Percentiles rank a stretch among this genome's conserved stretches.
Evolutionary conservation across 2,113 vertebrate species (phyloP).

Genomic region (Cololabis saira): DNA sequence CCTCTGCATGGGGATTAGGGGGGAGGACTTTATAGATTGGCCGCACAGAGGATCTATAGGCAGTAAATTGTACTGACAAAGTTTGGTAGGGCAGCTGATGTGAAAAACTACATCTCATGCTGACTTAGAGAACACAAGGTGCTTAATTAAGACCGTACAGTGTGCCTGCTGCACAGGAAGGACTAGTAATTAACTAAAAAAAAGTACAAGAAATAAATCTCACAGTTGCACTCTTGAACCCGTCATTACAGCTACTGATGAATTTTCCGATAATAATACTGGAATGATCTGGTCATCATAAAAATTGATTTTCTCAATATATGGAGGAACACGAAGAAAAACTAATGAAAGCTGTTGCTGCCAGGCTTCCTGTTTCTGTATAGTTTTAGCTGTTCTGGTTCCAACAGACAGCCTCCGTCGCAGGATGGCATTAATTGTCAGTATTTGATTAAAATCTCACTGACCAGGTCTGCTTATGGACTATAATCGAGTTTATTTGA

Average conservation of each 20-base stretch:
- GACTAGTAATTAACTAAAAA: conserved; percentile 7
- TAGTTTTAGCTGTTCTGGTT: conserved; percentile 58
- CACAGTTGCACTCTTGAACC: conserved; percentile 35
- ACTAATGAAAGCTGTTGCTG: conserved; percentile 27
- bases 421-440: conserved; percentile 63
- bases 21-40: conserved; percentile 70
- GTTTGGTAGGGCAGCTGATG: conserved; percentile 39
- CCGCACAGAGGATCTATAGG: conserved; percentile 58
- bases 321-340: conserved; percentile 35
- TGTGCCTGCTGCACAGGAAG: conserved; percentile 3
- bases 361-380: conserved; percentile 67
- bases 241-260: conserved; percentile 10
- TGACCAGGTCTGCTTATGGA: conserved; percentile 52
- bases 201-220: neutral
- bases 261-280: conserved; percentile 37
- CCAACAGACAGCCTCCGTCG: conserved; percentile 51
- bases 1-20: conserved; percentile 54
- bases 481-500: conserved; percentile 56
- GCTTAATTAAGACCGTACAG: conserved; percentile 41
- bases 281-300: conserved; percentile 35
- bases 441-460: conserved; percentile 56
- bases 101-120: conserved; percentile 34
- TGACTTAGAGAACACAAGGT: conserved; percentile 33
- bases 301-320: conserved; percentile 51
- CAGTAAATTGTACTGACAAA: conserved; percentile 75